A percentile compares a stretch with the other conserved stretches of the same genome.
These are phyloP conservation scores for Siniperca obscura DNA, from an alignment of 2,797 vertebrate species.

Conservation along the genomic window DNA sequence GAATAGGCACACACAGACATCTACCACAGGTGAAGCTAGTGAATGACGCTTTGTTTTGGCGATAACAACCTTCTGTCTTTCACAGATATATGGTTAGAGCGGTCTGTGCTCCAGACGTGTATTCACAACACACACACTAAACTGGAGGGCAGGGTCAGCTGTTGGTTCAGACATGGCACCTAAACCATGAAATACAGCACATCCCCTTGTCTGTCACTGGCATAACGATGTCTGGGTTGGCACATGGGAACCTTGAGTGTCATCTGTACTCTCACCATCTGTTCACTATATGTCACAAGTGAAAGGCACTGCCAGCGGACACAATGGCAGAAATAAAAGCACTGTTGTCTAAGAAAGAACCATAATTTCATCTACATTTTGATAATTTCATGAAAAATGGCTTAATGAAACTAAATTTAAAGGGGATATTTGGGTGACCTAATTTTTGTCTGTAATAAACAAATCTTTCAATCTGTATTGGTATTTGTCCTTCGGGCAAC, in stretches of 20 bases:
- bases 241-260: conserved; percentile 53
- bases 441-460: conserved; percentile 26
- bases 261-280: conserved; percentile 59
- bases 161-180: conserved; percentile 57
- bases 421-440: conserved; percentile 6
- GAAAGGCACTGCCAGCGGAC: conserved; percentile 21
- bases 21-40: conserved; percentile 35
- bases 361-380: neutral
- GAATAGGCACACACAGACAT: neutral
- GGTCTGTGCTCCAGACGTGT: conserved; percentile 35
- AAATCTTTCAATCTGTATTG: conserved; percentile 35
- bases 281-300: conserved; percentile 41
- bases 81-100: conserved; percentile 29
- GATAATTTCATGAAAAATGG: neutral
- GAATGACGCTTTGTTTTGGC: conserved; percentile 39
- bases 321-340: neutral
- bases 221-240: conserved; percentile 50
- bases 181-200: conserved; percentile 57
- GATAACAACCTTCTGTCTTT: conserved; percentile 33
- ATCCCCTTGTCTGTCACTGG: conserved; percentile 51
- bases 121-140: conserved; percentile 48
- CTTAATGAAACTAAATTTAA: neutral
- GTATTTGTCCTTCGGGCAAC: conserved; percentile 69
- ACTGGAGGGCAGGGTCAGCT: conserved; percentile 59
- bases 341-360: conserved; percentile 16